Evolutionary conservation across 2,888 invertebrate genomes (phyloP), one percentile per base, ranked within the genome.

Genomic region (Platycheirus rosarum): DNA sequence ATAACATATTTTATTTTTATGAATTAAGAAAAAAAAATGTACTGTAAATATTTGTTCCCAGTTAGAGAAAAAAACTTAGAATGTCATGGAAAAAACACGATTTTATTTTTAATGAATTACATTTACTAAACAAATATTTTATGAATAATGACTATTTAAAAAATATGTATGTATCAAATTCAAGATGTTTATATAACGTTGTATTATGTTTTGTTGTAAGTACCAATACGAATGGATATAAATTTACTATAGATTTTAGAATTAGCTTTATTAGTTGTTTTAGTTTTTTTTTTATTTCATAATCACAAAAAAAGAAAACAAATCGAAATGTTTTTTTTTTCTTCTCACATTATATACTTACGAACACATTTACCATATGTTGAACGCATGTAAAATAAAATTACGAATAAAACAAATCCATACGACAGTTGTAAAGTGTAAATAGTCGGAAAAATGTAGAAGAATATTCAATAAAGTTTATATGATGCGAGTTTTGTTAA

Each of bases 331-430:
- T 49, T 14, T 20, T 18, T 9, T 49, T 42, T 48, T 42, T 51
- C 18, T n/a, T n/a, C n/a, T n/a, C n/a, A n/a, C n/a, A n/a, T n/a
- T 66, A 32, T 29, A 60, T 66, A 62, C 13, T 62, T 46, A 69
- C 18, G n/a, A 55, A 53, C 7, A 62, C n/a, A 48, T 68, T 68
- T 53, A 51, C 14, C 5, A 51, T 2, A 29, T 20, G 16, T 11
- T 35, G 18, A 18, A 18, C 7, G 3, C 29, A 32, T 32, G 29
- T 35, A 53, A 20, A 35, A n/a, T n/a, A n/a, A n/a, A 53, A 35
- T 20, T 11, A 53, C 18, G 1, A 11, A 53, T 18, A 49, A 0
- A 26, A 29, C 7, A 29, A 4, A 3, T 14, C 11, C 35, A 35
- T 11, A 11, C 35, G n/a, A 35, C 9, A 44, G 9, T 44, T 44